Evolutionary conservation across 2,797 vertebrate genomes (phyloP).

Genomic region (Sphenodon punctatus): DNA sequence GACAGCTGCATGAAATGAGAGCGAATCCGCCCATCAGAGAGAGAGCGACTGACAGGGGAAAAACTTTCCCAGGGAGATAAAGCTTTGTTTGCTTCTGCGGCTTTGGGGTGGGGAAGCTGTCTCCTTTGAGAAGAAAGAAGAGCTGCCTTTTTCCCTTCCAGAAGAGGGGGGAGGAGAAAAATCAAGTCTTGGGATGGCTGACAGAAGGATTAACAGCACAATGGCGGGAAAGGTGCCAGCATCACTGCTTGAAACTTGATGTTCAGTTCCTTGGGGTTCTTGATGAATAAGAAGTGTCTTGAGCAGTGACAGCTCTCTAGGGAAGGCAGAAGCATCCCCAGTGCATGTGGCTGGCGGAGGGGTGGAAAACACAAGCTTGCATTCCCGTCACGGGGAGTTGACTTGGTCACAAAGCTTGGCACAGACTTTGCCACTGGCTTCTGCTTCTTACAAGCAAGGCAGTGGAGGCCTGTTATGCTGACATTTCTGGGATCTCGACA

Average conservation of each 20-base stretch:
- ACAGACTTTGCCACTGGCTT: no score
- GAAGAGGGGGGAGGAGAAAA: background rate
- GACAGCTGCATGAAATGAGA: background rate
- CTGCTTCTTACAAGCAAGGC: no score
- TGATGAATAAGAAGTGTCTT: background rate
- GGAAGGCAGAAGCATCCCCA: background rate
- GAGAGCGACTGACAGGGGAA: background rate
- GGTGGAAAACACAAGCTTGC: background rate
- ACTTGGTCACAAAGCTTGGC: background rate
- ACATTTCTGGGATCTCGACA: no score
- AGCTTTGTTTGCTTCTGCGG: background rate
- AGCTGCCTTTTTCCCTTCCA: background rate
- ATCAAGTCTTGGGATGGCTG: background rate
- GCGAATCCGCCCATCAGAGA: background rate
- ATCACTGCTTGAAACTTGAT: rapidly evolving
- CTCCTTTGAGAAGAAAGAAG: background rate
- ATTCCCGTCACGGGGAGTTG: background rate
- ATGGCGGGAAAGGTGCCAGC: background rate
- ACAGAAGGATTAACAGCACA: background rate
- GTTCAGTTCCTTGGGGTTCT: background rate
- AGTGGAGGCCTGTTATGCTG: no score
- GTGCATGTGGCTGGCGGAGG: no score
- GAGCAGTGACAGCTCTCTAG: background rate
- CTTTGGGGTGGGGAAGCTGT: background rate
- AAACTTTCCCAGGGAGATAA: slow-evolving; percentile 8